Percentiles rank a stretch among this genome's conserved stretches.
These are phyloP conservation scores for Cantharis nigra DNA, from an alignment of 2,888 invertebrate species.

Conservation along the genomic window DNA sequence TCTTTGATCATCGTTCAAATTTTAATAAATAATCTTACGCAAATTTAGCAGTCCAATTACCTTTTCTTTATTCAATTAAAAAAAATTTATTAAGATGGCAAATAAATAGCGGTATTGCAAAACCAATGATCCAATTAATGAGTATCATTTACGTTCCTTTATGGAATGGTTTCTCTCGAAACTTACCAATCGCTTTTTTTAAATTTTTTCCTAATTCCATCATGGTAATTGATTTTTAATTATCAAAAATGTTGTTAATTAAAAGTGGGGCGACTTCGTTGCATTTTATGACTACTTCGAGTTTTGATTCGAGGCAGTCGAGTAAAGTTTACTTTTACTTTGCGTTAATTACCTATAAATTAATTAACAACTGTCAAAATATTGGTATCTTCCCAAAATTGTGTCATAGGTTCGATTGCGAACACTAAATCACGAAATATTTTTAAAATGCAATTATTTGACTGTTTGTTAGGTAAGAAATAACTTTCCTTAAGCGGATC, in stretches of 20 bases:
- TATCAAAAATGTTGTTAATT: not conserved
- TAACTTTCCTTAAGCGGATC: not conserved
- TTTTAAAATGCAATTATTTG: not conserved
- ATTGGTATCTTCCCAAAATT: not conserved
- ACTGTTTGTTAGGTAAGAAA: not conserved
- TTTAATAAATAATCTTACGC: conserved; percentile 2
- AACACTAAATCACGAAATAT: not conserved
- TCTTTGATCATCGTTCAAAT: not conserved
- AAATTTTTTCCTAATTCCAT: not conserved
- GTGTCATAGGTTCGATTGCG: not conserved
- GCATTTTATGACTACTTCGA: not conserved
- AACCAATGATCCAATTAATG: not conserved
- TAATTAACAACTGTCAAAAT: not conserved
- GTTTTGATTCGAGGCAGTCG: not conserved
- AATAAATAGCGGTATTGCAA: not conserved
- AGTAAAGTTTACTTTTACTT: not conserved
- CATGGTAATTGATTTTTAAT: not conserved
- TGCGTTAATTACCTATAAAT: not conserved
- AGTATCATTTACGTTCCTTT: not conserved
- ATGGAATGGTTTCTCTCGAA: not conserved
- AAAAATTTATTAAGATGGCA: not conserved
- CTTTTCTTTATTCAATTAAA: not conserved
- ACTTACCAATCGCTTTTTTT: not conserved
- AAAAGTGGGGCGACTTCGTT: not conserved
- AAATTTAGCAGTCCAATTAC: conserved; percentile 2